Evolutionary conservation across 2,113 vertebrate genomes (phyloP).

Genomic region (Rhabdornis inornatus): DNA sequence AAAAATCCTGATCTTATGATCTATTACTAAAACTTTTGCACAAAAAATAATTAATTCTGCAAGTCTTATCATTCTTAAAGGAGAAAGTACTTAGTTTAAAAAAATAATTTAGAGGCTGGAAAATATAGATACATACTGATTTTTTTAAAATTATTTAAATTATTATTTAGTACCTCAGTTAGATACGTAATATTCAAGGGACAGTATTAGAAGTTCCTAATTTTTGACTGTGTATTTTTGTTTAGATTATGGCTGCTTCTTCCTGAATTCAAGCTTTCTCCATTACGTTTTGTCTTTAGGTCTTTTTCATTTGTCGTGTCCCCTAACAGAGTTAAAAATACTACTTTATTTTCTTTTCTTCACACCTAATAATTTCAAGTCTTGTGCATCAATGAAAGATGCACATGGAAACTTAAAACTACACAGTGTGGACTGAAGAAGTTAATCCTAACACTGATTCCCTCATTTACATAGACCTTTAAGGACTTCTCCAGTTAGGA

Average conservation of each 20-base stretch:
- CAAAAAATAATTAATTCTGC: not conserved
- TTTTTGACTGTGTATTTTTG: not conserved
- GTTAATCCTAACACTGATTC: not conserved
- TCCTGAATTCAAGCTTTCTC: not conserved
- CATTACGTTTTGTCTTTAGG: not conserved
- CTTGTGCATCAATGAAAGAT: not conserved
- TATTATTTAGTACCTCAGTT: not conserved
- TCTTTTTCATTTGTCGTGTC: not conserved
- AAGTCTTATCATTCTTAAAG: not conserved
- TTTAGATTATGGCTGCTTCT: not conserved
- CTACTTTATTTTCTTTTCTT: not conserved
- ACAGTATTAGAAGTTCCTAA: not conserved
- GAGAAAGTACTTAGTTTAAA: not conserved
- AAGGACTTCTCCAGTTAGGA: not conserved
- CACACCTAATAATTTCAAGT: not conserved
- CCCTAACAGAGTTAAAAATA: not conserved
- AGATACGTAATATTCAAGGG: not conserved
- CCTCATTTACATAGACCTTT: not conserved
- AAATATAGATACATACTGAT: rapidly evolving
- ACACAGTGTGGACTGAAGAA: not conserved
- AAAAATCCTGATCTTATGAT: not conserved
- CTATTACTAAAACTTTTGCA: not conserved
- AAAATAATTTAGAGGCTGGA: not conserved
- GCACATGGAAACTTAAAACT: not conserved
- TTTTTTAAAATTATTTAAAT: not conserved